Evolutionary conservation across 2,888 invertebrate genomes (phyloP).

Genomic region (Dynastes grantii): DNA sequence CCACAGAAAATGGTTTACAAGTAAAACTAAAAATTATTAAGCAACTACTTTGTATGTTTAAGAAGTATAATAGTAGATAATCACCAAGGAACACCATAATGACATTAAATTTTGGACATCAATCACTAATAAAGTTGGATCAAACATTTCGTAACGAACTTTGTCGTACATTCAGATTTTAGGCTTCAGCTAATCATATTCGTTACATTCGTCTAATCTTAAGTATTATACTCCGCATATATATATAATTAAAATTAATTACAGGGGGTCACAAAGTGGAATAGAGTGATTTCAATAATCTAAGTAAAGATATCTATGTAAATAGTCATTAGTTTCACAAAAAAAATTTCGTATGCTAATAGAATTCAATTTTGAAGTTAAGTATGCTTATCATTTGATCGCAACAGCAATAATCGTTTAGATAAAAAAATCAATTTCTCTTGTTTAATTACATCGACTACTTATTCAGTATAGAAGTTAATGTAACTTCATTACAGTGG

Average conservation of each 20-base stretch:
- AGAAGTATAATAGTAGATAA: neutral
- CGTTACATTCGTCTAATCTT: too few relatives aligned
- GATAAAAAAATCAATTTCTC: slow-evolving; percentile 8
- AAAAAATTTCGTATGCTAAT: neutral
- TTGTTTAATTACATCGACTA: neutral
- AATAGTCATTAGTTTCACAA: too few relatives aligned
- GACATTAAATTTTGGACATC: too few relatives aligned
- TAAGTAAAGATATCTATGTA: too few relatives aligned
- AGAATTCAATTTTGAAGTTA: slow-evolving; percentile 1
- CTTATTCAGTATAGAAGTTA: slow-evolving; percentile 10
- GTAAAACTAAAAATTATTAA: neutral
- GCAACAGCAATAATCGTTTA: neutral
- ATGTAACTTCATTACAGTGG: neutral
- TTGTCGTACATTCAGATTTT: neutral
- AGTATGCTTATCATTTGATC: neutral
- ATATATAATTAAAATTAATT: too few relatives aligned
- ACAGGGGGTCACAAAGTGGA: too few relatives aligned
- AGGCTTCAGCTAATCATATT: neutral
- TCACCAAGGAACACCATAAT: too few relatives aligned
- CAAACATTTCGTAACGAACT: neutral
- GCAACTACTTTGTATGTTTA: neutral
- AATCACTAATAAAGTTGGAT: neutral
- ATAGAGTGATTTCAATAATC: too few relatives aligned
- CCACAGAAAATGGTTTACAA: slow-evolving; percentile 1
- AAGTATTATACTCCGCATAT: too few relatives aligned